Conservation (phyloP, 2,113 vertebrate species). For the Nematolebias whitei region DNA sequence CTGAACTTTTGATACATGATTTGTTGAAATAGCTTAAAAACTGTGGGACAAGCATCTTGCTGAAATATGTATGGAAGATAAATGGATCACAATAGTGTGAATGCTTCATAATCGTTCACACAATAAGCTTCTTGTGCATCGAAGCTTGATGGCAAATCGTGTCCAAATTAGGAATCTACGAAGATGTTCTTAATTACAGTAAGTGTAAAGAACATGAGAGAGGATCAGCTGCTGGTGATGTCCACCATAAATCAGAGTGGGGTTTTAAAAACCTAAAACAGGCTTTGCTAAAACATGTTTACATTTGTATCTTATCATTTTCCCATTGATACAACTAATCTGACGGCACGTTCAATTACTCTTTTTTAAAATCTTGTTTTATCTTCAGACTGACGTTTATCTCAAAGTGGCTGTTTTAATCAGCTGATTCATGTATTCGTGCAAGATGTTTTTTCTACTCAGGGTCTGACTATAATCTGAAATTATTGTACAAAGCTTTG, state of each 20-base stretch:
- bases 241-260: not conserved
- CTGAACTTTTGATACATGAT: too few species aligned
- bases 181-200: too few species aligned
- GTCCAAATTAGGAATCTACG: too few species aligned
- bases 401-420: not conserved
- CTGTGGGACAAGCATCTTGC: too few species aligned
- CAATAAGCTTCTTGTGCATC: too few species aligned
- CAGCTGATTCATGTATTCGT: constrained; percentile 19
- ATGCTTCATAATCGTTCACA: too few species aligned
- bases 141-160: too few species aligned
- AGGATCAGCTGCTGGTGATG: not conserved
- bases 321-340: constrained; percentile 6
- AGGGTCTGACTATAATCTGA: constrained; percentile 22
- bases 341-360: constrained; percentile 9
- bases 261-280: not conserved
- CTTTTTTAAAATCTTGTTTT: not conserved
- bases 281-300: not conserved
- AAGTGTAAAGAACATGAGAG: too few species aligned
- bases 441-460: constrained; percentile 17
- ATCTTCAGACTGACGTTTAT: not conserved
- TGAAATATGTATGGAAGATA: too few species aligned
- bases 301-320: not conserved
- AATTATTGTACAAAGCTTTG: constrained; percentile 18
- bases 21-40: too few species aligned
- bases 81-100: too few species aligned